Percentiles rank a stretch among this genome's conserved stretches.
Evolutionary conservation across 2,888 invertebrate species (phyloP).

Genomic region (Mechanitis mazaeus): DNA sequence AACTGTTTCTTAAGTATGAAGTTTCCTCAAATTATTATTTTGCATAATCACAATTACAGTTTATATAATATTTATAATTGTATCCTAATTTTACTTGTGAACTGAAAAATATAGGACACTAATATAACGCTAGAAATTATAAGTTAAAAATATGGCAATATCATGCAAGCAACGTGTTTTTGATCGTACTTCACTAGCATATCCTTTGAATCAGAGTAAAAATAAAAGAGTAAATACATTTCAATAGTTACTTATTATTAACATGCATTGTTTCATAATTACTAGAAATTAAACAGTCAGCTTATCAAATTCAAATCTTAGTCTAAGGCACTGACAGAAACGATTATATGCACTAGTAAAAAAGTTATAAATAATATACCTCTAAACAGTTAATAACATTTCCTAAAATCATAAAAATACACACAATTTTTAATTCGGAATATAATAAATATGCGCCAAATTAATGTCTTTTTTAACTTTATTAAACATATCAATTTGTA

Average conservation of each 20-base stretch:
- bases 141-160: too few relatives aligned
- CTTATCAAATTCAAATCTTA: slow-evolving; percentile 58
- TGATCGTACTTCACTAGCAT: neutral
- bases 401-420: slow-evolving; percentile 58
- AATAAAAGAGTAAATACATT: slow-evolving; percentile 14
- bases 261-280: slow-evolving; percentile 49
- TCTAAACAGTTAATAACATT: slow-evolving; percentile 69
- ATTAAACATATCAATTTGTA: neutral
- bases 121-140: too few relatives aligned
- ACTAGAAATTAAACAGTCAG: slow-evolving; percentile 53
- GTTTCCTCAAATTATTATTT: too few relatives aligned
- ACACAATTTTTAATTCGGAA: slow-evolving; percentile 51
- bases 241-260: slow-evolving; percentile 30
- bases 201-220: slow-evolving; percentile 1
- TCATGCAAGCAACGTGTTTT: neutral
- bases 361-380: slow-evolving; percentile 59
- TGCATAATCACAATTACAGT: too few relatives aligned
- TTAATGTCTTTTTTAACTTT: slow-evolving; percentile 25
- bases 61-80: too few relatives aligned
- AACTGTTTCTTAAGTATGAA: too few relatives aligned
- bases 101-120: too few relatives aligned
- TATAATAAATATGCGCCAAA: slow-evolving; percentile 32
- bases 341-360: slow-evolving; percentile 63
- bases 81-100: too few relatives aligned
- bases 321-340: slow-evolving; percentile 72